Evolutionary conservation across 2,888 invertebrate genomes (phyloP).

Genomic region (Polydesmus complanatus): DNA sequence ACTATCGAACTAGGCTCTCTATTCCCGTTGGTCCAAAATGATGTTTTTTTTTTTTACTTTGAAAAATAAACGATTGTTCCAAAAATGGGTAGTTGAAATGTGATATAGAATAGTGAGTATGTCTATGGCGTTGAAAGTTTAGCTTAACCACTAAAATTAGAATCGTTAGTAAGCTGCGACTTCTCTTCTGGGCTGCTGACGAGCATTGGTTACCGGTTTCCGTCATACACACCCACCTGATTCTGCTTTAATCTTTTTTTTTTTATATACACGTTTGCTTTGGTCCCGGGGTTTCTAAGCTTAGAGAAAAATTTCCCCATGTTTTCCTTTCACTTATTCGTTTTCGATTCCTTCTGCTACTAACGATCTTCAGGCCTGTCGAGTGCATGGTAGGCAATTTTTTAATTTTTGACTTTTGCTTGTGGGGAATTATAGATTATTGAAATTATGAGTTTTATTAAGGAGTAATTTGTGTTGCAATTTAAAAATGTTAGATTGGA

Average conservation of each 20-base stretch:
- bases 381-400: conserved; percentile 19
- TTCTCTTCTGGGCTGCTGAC: conserved; percentile 13
- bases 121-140: too few relatives aligned
- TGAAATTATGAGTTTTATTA: too few relatives aligned
- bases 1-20: not conserved
- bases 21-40: not conserved
- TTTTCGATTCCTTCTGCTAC: conserved; percentile 17
- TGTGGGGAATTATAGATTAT: too few relatives aligned
- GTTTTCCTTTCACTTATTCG: conserved; percentile 9
- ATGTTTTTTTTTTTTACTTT: not conserved
- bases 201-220: conserved; percentile 14
- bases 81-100: conserved; percentile 23
- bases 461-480: too few relatives aligned
- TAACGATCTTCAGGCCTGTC: conserved; percentile 20
- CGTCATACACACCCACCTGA: not conserved
- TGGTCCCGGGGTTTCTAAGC: not conserved
- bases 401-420: not conserved
- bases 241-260: not conserved
- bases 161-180: conserved; percentile 10
- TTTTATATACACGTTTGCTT: not conserved
- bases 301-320: not conserved
- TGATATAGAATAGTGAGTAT: conserved; percentile 19
- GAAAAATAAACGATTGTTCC: conserved; percentile 17
- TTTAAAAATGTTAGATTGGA: too few relatives aligned
- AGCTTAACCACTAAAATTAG: conserved; percentile 7